These are phyloP conservation scores for Oithona nana DNA, from an alignment of 2,888 invertebrate species.

Conservation along the genomic window DNA sequence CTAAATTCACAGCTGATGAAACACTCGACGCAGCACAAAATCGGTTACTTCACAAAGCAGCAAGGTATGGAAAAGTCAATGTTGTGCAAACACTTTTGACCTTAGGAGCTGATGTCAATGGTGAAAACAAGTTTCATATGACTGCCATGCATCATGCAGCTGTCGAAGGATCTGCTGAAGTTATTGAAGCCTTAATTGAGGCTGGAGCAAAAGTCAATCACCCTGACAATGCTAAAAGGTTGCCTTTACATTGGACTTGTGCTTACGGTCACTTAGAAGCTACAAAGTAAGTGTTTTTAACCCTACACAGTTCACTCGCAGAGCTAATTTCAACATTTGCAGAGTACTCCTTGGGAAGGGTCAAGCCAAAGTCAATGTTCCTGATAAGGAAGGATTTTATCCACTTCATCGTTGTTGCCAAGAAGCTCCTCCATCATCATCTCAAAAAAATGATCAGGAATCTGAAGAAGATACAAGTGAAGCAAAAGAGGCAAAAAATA, in stretches of 20 bases:
- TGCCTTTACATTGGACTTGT: neutral
- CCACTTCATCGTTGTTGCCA: neutral
- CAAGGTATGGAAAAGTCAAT: neutral
- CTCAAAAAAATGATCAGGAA: neutral
- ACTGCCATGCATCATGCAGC: conserved; percentile 12
- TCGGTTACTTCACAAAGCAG: neutral
- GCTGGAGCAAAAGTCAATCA: neutral
- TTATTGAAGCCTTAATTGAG: neutral
- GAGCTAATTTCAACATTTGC: neutral
- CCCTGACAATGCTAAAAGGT: neutral
- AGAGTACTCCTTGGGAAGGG: neutral
- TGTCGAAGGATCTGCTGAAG: neutral
- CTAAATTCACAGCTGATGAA: neutral
- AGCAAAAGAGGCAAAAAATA: neutral
- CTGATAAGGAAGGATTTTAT: neutral
- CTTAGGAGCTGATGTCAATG: neutral
- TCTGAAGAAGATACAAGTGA: no score
- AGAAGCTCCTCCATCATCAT: neutral
- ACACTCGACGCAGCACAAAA: neutral
- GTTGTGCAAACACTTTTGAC: neutral
- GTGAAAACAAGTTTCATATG: conserved; percentile 8
- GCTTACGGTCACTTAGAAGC: neutral
- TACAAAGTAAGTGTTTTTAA: neutral
- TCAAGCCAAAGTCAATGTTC: neutral
- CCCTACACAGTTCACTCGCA: neutral